Percentiles rank a stretch among this genome's conserved stretches.
Evolutionary conservation across 2,888 invertebrate genomes (phyloP).

Genomic region (Bombylius major): DNA sequence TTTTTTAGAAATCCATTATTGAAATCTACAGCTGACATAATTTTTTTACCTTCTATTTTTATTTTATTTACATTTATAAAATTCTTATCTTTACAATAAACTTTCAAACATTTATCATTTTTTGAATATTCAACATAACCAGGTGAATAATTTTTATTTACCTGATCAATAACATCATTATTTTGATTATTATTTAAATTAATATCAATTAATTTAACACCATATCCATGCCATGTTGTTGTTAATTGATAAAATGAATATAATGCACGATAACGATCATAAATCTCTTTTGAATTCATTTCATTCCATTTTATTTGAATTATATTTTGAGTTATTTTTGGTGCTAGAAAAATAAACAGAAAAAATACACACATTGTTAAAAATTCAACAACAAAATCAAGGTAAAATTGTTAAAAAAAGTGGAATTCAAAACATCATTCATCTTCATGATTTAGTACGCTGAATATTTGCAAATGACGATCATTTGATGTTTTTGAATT

Average conservation of each 20-base stretch:
- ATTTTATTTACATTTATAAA: slow-evolving; percentile 53
- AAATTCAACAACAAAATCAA: too few relatives aligned
- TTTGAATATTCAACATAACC: slow-evolving; percentile 52
- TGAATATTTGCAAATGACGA: too few relatives aligned
- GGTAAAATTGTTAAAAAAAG: too few relatives aligned
- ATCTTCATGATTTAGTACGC: too few relatives aligned
- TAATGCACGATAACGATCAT: slow-evolving; percentile 58
- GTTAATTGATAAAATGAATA: slow-evolving; percentile 48
- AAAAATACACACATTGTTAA: not conserved
- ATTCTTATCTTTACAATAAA: slow-evolving; percentile 52
- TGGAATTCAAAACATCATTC: too few relatives aligned
- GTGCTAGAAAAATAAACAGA: slow-evolving; percentile 46
- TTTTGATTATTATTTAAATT: not conserved
- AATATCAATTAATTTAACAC: slow-evolving; percentile 50
- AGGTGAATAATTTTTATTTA: slow-evolving; percentile 21
- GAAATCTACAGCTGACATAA: slow-evolving; percentile 69
- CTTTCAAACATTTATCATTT: slow-evolving; percentile 43
- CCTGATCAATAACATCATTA: not conserved
- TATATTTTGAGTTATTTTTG: slow-evolving; percentile 51
- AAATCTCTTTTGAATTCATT: slow-evolving; percentile 50
- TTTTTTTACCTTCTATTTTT: slow-evolving; percentile 52
- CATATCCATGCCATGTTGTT: slow-evolving; percentile 46
- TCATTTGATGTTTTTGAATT: too few relatives aligned
- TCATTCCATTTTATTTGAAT: slow-evolving; percentile 52
- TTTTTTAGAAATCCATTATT: slow-evolving; percentile 73